Conservation (phyloP, 2,888 invertebrate genomes). For the Drosophila lutescens region DNA sequence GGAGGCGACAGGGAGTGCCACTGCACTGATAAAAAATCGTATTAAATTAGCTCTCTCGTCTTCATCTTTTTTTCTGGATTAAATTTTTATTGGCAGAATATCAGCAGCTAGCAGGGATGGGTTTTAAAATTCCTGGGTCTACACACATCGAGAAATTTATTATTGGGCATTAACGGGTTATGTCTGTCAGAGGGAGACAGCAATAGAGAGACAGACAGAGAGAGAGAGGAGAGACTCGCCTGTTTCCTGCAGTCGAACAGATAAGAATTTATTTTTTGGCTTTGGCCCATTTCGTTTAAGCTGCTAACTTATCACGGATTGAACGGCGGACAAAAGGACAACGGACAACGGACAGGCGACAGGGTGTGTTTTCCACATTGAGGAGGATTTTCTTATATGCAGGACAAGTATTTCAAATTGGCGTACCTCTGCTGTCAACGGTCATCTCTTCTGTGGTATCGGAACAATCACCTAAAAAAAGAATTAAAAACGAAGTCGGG, state of each 20-base stretch:
- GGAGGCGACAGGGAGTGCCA: slow-evolving; percentile 33
- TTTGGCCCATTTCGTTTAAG: slow-evolving; percentile 42
- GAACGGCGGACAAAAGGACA: slow-evolving; percentile 28
- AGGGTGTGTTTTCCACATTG: slow-evolving; percentile 3
- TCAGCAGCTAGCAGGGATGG: slow-evolving; percentile 50
- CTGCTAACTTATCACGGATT: slow-evolving; percentile 42
- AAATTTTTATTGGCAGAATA: slow-evolving; percentile 80
- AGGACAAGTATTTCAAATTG: background rate
- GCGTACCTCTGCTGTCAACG: slow-evolving; percentile 84
- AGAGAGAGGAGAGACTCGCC: slow-evolving; percentile 15
- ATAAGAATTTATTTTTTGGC: slow-evolving; percentile 43
- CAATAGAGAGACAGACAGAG: background rate
- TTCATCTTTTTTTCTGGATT: slow-evolving; percentile 57
- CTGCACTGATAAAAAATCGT: slow-evolving; percentile 58
- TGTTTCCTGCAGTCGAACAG: slow-evolving; percentile 35
- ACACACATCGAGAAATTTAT: slow-evolving; percentile 56
- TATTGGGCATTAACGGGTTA: slow-evolving; percentile 75
- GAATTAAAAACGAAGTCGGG: background rate
- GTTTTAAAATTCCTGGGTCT: slow-evolving; percentile 2
- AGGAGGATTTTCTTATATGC: background rate
- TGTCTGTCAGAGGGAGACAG: slow-evolving; percentile 25
- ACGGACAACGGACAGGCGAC: slow-evolving; percentile 21
- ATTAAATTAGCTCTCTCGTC: slow-evolving; percentile 59
- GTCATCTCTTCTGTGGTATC: slow-evolving; percentile 84
- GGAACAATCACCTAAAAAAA: slow-evolving; percentile 82